Base-by-base conservation (phyloP, 2,888 invertebrate genomes). In the Mimas tiliae region DNA sequence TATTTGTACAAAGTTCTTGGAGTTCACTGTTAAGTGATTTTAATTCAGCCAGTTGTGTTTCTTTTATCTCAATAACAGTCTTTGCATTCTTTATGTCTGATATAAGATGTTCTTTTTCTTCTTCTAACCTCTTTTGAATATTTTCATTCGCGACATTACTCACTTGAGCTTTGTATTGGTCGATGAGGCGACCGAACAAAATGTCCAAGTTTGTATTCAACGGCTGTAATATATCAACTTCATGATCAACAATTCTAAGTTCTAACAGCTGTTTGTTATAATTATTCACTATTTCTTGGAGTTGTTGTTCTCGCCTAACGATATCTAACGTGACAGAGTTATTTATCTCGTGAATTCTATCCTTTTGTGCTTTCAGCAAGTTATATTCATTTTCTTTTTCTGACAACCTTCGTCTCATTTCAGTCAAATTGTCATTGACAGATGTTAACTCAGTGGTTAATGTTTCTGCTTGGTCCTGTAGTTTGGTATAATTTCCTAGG, bases 301-400 rank as follows among this genome's bases (percentile, higher is more conserved):
- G 71, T 53, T 84, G 82, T 69, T 86, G 68, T 69, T 92, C 90
- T 74, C 81, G 90, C 65, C 77, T 78, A 6, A 90, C 75, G 19
- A 93, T 83, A 66, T 92, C 89, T 64, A 89, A 69, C 7, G 90
- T 91, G 0, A 93, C 88, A 21, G 88, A 87, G 50, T 82, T 85
- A 72, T 77, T 87, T 65, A 93, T 90, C 79, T 92, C 89, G 14
- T 85, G 78, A 9, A 89, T 78, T 71, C 70, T 87, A 51, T 87
- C 86, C 68, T 90, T 92, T 73, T 90, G 83, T 19, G 70, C 72
- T 68, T 82, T 80, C 3, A 93, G 74, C 19, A 87, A 74, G 69
- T 80, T 80, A 34, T 77, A 88, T 70, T 92, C 89, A 48, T 82
- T 83, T 75, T 89, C 86, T 75, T 85, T 88, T 12, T 82, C 79